phyloP scores from a whole-genome alignment of 2,797 vertebrate genomes.

The Podarcis siculus region DNA sequence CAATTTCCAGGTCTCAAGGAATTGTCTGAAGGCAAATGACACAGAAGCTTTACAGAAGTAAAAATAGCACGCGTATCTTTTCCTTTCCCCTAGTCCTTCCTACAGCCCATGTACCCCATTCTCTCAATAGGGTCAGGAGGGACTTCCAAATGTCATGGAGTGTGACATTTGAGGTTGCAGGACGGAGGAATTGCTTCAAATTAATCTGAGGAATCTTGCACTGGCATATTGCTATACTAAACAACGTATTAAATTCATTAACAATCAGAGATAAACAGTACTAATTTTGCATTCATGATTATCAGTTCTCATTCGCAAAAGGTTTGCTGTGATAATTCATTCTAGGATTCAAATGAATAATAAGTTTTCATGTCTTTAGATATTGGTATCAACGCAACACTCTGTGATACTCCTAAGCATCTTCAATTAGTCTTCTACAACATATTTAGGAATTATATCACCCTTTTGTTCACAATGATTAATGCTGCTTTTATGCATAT shows the following conservation, averaged over 20 bases:
- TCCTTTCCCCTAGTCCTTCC: too few species aligned
- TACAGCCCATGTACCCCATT: too few species aligned
- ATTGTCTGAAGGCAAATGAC: background rate
- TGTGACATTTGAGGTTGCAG: too few species aligned
- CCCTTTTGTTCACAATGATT: background rate
- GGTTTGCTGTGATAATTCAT: slow-evolving; percentile 17
- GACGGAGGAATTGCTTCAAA: background rate
- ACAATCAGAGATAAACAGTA: background rate
- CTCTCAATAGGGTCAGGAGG: too few species aligned
- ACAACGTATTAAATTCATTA: background rate
- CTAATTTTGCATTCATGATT: background rate
- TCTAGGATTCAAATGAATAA: slow-evolving; percentile 18
- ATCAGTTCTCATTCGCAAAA: slow-evolving; percentile 13
- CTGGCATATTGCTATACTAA: background rate
- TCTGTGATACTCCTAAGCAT: background rate
- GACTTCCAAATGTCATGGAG: too few species aligned
- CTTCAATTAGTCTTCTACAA: slow-evolving; percentile 25
- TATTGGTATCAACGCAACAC: slow-evolving; percentile 7
- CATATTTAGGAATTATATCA: background rate
- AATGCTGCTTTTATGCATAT: background rate
- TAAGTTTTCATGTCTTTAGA: slow-evolving; percentile 31
- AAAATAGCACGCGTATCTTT: too few species aligned
- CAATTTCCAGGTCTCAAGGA: background rate
- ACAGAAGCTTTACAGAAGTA: background rate
- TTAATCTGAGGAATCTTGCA: background rate